These are phyloP conservation scores for Brenthis hecate DNA, from an alignment of 2,888 invertebrate genomes.

Conservation along the genomic window DNA sequence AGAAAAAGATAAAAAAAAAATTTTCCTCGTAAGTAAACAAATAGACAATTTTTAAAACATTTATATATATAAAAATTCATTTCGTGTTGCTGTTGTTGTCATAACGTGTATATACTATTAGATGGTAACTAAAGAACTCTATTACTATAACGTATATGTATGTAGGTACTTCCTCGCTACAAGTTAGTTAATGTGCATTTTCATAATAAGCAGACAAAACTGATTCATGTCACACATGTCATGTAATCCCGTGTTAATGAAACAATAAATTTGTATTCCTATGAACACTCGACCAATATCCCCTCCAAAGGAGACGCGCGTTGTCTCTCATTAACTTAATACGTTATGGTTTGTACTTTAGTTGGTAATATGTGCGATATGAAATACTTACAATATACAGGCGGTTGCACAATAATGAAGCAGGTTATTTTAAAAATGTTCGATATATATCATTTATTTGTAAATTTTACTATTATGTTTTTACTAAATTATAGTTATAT, in stretches of 20 bases:
- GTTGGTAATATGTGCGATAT: slow-evolving; percentile 63
- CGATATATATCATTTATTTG: background rate
- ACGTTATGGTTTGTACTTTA: slow-evolving; percentile 67
- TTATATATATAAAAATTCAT: too few relatives aligned
- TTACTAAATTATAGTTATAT: too few relatives aligned
- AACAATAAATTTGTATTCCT: slow-evolving; percentile 73
- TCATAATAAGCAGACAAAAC: background rate
- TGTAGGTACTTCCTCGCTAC: too few relatives aligned
- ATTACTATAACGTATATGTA: too few relatives aligned
- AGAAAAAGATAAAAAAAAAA: too few relatives aligned
- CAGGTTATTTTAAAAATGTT: background rate
- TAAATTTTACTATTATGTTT: background rate
- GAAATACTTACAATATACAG: slow-evolving; percentile 60
- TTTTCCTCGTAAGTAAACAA: too few relatives aligned
- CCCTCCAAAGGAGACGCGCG: slow-evolving; percentile 61
- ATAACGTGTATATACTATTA: too few relatives aligned
- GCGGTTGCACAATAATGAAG: slow-evolving; percentile 35
- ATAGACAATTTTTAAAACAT: too few relatives aligned
- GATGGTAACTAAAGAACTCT: too few relatives aligned
- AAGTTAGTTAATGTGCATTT: background rate
- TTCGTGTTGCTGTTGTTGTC: too few relatives aligned
- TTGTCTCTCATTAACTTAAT: slow-evolving; percentile 79
- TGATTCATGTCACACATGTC: slow-evolving; percentile 45
- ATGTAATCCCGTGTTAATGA: slow-evolving; percentile 66
- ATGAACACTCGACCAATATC: slow-evolving; percentile 53